Percentiles rank a stretch among this genome's conserved stretches.
These are phyloP conservation scores for Microctenopoma stevenorrisi DNA, from an alignment of 2,797 vertebrate species.

Conservation along the genomic window DNA sequence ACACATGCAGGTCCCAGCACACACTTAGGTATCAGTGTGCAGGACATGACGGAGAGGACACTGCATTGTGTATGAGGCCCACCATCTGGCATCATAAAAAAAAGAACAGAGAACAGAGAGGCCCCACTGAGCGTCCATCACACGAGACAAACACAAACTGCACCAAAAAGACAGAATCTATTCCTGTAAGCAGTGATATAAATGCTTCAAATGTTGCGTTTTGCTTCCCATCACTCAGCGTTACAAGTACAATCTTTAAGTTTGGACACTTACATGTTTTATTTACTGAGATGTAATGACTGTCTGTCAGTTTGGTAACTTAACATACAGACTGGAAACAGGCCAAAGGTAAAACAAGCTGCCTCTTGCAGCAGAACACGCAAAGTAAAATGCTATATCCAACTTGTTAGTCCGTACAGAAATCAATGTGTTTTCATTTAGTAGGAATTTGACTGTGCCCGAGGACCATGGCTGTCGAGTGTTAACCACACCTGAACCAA, in stretches of 20 bases:
- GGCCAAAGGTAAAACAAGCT: too few species aligned
- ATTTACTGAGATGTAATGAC: too few species aligned
- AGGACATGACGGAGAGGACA: conserved; percentile 51
- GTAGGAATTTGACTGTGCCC: too few species aligned
- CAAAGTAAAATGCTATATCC: too few species aligned
- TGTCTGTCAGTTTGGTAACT: neutral
- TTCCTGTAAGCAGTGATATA: conserved; percentile 18
- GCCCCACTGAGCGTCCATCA: conserved; percentile 47
- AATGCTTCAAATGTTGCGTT: conserved; percentile 9
- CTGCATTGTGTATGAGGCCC: conserved; percentile 62
- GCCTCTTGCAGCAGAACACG: too few species aligned
- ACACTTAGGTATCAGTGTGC: conserved; percentile 45
- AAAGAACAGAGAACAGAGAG: conserved; percentile 37
- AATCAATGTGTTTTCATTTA: too few species aligned
- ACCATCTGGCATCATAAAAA: conserved; percentile 77
- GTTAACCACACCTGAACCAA: too few species aligned
- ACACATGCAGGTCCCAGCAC: conserved; percentile 51
- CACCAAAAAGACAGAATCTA: conserved; percentile 24
- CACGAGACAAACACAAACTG: conserved; percentile 43
- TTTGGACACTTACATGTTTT: too few species aligned
- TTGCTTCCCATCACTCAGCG: neutral
- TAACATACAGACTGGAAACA: neutral
- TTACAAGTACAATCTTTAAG: too few species aligned
- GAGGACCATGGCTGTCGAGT: too few species aligned
- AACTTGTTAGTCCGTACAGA: too few species aligned